Conservation (phyloP, 1,140 invertebrate genomes). For the Oscheius sp. region DNA sequence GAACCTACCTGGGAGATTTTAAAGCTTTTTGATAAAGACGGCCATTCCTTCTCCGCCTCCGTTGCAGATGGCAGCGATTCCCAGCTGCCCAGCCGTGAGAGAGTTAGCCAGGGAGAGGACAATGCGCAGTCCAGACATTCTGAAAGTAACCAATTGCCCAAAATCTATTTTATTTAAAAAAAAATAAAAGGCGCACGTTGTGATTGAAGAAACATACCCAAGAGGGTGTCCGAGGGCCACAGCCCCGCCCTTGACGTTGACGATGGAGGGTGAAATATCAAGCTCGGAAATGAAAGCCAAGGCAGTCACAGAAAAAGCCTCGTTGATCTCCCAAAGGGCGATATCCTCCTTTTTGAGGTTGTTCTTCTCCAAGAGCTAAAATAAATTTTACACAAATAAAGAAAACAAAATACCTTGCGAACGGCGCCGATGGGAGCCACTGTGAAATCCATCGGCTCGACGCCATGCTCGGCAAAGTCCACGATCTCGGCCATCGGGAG, state of each 20-base stretch:
- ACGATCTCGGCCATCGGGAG: conserved; percentile 75
- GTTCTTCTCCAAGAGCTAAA: conserved; percentile 73
- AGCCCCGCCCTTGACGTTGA: conserved; percentile 94
- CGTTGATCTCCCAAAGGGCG: conserved; percentile 96
- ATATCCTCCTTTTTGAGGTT: conserved; percentile 82
- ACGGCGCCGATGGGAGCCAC: conserved; percentile 74
- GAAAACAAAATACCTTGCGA: conserved; percentile 1
- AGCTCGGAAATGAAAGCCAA: conserved; percentile 87
- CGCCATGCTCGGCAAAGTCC: conserved; percentile 86
- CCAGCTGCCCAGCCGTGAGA: conserved; percentile 83
- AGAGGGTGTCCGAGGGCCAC: conserved; percentile 96
- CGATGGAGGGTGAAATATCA: conserved; percentile 80
- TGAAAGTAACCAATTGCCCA: conserved; percentile 51
- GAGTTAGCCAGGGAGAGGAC: conserved; percentile 85
- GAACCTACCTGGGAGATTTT: too few relatives aligned
- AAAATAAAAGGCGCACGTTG: neutral
- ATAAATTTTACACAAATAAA: too few relatives aligned
- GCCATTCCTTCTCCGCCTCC: too few relatives aligned
- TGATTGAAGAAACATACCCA: conserved; percentile 67
- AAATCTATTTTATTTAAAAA: too few relatives aligned
- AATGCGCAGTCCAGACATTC: conserved; percentile 94
- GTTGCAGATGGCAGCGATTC: conserved; percentile 82
- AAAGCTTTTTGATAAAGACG: too few relatives aligned
- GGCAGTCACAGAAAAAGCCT: conserved; percentile 93
- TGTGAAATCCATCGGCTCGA: conserved; percentile 94